Conservation (phyloP, 2,797 vertebrate genomes). For the Acridotheres tristis region DNA sequence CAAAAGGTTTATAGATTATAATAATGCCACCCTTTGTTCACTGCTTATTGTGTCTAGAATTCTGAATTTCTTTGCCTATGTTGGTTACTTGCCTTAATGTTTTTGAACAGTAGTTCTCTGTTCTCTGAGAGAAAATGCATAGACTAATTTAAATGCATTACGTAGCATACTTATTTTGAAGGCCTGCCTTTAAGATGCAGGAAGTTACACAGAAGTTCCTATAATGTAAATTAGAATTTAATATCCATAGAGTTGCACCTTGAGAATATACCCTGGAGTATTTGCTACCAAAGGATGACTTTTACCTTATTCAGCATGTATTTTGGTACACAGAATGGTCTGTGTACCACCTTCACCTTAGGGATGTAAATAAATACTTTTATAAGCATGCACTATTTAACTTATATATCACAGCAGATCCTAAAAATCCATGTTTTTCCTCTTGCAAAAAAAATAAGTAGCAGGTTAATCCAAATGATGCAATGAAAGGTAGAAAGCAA, state of each 20-base stretch:
- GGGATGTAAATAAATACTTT: background rate
- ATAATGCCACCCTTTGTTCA: background rate
- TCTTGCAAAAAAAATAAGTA: background rate
- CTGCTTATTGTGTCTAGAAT: background rate
- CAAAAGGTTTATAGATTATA: background rate
- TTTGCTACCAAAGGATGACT: background rate
- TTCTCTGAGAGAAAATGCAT: constrained; percentile 41
- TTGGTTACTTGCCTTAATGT: background rate
- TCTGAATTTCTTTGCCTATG: background rate
- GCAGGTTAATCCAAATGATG: background rate
- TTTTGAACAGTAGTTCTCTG: background rate
- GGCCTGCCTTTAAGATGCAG: background rate
- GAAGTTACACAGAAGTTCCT: constrained; percentile 1
- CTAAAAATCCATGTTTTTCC: background rate
- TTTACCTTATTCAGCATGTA: background rate
- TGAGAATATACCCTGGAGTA: background rate
- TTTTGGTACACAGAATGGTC: background rate
- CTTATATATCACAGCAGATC: background rate
- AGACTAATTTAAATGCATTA: constrained; percentile 59
- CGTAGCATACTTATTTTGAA: constrained; percentile 16
- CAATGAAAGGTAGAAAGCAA: background rate
- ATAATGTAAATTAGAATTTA: constrained; percentile 50
- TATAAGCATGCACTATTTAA: background rate
- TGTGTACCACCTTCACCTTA: background rate
- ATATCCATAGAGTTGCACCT: background rate